Evolutionary conservation across 2,113 vertebrate species (phyloP).

Genomic region (Tragelaphus buxtoni): DNA sequence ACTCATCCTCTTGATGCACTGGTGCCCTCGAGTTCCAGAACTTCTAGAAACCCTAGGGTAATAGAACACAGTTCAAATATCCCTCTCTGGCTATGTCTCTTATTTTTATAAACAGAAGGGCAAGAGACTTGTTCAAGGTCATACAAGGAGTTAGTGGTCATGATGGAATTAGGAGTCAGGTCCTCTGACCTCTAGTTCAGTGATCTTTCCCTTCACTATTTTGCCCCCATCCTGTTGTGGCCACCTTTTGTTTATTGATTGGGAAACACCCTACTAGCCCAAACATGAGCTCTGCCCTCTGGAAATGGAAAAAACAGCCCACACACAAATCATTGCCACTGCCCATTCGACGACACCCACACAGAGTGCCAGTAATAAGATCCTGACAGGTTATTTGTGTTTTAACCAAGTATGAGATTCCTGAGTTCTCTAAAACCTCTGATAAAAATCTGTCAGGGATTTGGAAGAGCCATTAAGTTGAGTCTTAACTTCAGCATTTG

Average conservation of each 20-base stretch:
- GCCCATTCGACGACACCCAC: background rate
- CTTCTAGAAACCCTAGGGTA: background rate
- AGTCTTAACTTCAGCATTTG: background rate
- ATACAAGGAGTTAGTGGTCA: background rate
- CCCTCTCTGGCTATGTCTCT: background rate
- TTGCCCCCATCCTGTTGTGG: background rate
- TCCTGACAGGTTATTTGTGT: background rate
- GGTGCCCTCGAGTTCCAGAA: background rate
- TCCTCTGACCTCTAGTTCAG: conserved; percentile 43
- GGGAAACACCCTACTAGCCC: conserved; percentile 48
- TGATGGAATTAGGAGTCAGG: background rate
- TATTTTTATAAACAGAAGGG: background rate
- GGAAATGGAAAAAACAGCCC: conserved; percentile 48
- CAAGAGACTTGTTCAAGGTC: background rate
- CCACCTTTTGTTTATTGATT: conserved; percentile 60
- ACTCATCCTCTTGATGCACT: background rate
- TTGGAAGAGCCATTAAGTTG: background rate
- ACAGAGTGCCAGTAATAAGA: background rate
- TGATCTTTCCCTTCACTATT: conserved; percentile 17
- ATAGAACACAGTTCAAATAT: background rate
- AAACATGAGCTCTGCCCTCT: conserved; percentile 74
- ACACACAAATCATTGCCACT: conserved; percentile 57
- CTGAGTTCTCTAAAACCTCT: background rate
- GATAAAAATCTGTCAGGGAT: background rate
- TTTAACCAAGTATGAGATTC: background rate